Base-by-base conservation (phyloP, 1,140 invertebrate species). In the Telenomus remus region DNA sequence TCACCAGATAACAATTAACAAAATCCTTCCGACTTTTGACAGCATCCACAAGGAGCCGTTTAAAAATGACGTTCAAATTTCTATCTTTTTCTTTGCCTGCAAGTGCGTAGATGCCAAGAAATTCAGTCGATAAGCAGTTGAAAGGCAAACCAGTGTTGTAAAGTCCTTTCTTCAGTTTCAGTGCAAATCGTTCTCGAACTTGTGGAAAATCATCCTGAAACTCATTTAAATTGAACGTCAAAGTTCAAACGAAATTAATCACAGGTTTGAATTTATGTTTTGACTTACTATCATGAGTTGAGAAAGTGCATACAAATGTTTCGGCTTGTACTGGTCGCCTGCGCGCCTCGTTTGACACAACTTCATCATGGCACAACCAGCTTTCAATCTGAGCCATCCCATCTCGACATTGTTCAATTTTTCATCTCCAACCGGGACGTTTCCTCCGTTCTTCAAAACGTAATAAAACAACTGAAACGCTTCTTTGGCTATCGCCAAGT, bases 311-410 rank as follows among this genome's bases (percentile, higher is more conserved):
- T 97, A 97, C 89, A 97, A 99, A 87, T 98, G 97, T 81, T 98
- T 96, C 0, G 95, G 93, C 7, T 93, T 95, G 80, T 96, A 96
- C 82, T 98, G 95, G 88, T 98, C 97, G 12, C 96, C 95, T 46
- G 98, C 97, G 60, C 95, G 95, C 84, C 97, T 97, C 82, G 98
- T 96, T 83, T 98, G 96, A 86, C 96, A 97, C 37, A 98, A 94
- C 88, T 98, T 98, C 13, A 99, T 86, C 94, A 99, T 98, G 11
- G 96, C 96, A 84, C 94, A 95, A 15, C 96, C 97, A 27, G 97
- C 97, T 13, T 95, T 92, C 4, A 98, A 87, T 57, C 97, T 90
- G 33, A 99, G 83, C 91, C 97, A 96, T 6, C 97, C 95, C 92
- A 96, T 96, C 88, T 99, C 97, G 13, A 95, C 94, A 84, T 90